Evolutionary conservation across 1,140 invertebrate genomes (phyloP), one percentile per base, ranked within the genome.

Genomic region (Listronotus oregonensis): DNA sequence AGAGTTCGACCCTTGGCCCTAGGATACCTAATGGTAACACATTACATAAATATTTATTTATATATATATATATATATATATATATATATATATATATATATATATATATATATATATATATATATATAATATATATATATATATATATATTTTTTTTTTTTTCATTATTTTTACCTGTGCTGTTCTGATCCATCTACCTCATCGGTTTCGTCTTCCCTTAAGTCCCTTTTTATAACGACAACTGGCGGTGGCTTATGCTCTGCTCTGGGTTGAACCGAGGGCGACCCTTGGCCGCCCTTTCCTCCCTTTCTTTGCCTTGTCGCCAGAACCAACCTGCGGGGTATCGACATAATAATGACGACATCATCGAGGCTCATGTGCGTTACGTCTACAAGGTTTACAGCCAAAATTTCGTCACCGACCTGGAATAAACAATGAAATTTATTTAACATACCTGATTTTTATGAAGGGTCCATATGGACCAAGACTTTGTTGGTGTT

Each of bases 301-400:
- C 70, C 73, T 79, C 83, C 83, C 79, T 88, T 88, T 62, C 89
- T 84, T 72, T 90, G 91, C 66, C 95, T 86, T 46, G 95, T 97
- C 64, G 94, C 95, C 52, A 99, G 85, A 18, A 99, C 89, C 71
- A 99, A 85, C 71, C 97, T 87, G 73, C 96, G 86, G 0, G 97
- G 97, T 81, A 99, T 99, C 71, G 95, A 98, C 94, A 99, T 98
- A 73, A 99, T 94, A 73, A 99, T 97, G 55, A 99, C 97, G 42
- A 99, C 96, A 80, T 99, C 97, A 79, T 99, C 97, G 67, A 99
- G 82, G 69, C 93, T 96, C 96, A 99, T 99, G 73, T 93, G 89
- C 58, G 93, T 92, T 67, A 99, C 96, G 77, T 98, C 95, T 50
- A 99, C 96, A 74, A 97, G 84, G 82, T 99, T 99, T 37, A 99